phyloP scores from a whole-genome alignment of 2,888 invertebrate species.

The Dicycla oo region DNA sequence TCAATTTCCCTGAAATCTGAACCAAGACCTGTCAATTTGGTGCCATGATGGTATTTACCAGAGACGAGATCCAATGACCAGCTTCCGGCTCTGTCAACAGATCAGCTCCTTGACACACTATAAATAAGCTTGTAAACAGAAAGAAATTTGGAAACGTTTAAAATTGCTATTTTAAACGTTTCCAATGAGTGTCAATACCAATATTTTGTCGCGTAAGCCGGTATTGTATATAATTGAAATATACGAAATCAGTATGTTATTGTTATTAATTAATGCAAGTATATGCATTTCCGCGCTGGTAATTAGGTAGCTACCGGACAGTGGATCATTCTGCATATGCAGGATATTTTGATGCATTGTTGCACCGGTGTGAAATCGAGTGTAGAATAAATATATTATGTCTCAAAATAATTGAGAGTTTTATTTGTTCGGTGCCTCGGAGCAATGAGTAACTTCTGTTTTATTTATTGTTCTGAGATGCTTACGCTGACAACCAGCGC shows the following conservation, averaged over 20 bases:
- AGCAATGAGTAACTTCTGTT: too few species aligned
- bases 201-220: neutral
- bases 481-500: too few species aligned
- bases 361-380: neutral
- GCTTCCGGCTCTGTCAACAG: neutral
- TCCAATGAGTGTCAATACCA: slow-evolving; percentile 1
- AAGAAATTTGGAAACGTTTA: neutral
- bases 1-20: neutral
- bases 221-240: neutral
- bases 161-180: slow-evolving; percentile 14
- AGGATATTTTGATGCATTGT: neutral
- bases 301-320: neutral
- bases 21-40: neutral
- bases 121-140: neutral
- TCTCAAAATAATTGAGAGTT: too few species aligned
- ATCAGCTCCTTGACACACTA: slow-evolving; percentile 3
- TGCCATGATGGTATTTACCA: too few species aligned
- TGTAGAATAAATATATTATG: neutral
- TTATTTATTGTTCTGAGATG: too few species aligned
- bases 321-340: neutral
- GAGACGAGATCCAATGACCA: neutral
- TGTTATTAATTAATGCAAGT: neutral
- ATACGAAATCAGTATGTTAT: neutral
- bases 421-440: too few species aligned
- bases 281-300: neutral